These are phyloP conservation scores for Cerceris rybyensis DNA, from an alignment of 2,888 invertebrate genomes.

Conservation along the genomic window DNA sequence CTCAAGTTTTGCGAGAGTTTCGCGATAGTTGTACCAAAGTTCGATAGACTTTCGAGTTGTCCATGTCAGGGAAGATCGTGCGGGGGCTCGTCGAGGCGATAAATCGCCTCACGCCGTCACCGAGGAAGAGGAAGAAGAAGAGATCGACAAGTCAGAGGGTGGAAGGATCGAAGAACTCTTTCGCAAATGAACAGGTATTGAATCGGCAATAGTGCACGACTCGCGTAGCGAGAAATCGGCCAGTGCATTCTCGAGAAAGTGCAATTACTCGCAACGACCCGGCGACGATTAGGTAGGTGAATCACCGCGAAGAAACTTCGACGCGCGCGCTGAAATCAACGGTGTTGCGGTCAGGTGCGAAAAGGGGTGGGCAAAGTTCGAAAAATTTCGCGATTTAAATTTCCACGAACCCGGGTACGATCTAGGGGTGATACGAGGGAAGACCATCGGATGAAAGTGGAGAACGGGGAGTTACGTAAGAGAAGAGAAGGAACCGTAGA, in stretches of 20 bases:
- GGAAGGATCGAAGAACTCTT: not conserved
- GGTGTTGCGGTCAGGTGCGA: too few species aligned
- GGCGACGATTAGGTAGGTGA: too few species aligned
- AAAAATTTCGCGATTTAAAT: too few species aligned
- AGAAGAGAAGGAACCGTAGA: conserved; percentile 11
- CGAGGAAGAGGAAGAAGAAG: conserved; percentile 23
- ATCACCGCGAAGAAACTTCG: too few species aligned
- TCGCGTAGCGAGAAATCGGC: too few species aligned
- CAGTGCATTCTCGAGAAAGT: too few species aligned
- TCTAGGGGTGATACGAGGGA: not conserved
- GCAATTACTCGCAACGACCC: too few species aligned
- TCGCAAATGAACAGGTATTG: too few species aligned
- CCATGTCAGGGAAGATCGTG: conserved; percentile 51
- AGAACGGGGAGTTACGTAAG: conserved; percentile 47
- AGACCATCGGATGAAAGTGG: not conserved
- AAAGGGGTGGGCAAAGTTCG: too few species aligned
- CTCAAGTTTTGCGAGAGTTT: not conserved
- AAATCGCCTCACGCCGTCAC: conserved; percentile 53
- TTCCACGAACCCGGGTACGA: conserved; percentile 2
- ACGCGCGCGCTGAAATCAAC: too few species aligned
- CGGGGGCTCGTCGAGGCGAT: conserved; percentile 28
- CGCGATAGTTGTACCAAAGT: not conserved
- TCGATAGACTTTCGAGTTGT: not conserved
- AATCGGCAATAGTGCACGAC: too few species aligned
- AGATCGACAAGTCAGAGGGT: too few species aligned